Conservation (phyloP, 1,140 invertebrate genomes). For the Drosophila azteca region DNA sequence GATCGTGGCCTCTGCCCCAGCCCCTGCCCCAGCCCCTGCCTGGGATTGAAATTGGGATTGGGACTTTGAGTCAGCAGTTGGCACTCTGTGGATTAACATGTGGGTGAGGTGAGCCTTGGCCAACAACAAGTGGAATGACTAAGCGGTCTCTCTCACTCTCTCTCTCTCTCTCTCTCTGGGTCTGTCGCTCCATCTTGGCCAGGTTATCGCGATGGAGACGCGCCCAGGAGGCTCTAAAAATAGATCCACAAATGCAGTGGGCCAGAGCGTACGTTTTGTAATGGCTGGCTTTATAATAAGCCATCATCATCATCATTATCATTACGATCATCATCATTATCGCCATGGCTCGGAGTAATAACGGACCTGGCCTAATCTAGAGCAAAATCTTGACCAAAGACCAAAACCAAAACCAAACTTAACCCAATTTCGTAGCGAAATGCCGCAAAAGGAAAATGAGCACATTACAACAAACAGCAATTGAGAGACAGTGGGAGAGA, state of each 20-base stretch:
- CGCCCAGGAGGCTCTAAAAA: constrained; percentile 71
- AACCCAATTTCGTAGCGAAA: constrained; percentile 66
- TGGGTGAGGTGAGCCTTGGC: constrained; percentile 68
- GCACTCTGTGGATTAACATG: constrained; percentile 61
- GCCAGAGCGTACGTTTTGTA: not conserved
- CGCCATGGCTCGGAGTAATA: constrained; percentile 28
- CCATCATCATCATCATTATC: constrained; percentile 31
- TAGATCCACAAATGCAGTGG: constrained; percentile 40
- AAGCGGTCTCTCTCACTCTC: constrained; percentile 52
- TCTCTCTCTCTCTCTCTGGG: constrained; percentile 6
- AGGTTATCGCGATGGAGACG: constrained; percentile 71
- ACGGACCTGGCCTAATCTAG: constrained; percentile 50
- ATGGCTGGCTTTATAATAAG: constrained; percentile 57
- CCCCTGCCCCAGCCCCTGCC: too few relatives aligned
- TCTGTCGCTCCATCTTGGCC: constrained; percentile 22
- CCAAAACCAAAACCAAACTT: constrained; percentile 49
- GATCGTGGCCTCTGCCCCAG: not conserved
- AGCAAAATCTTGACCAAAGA: constrained; percentile 65
- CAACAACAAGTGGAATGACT: constrained; percentile 80
- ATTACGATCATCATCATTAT: constrained; percentile 37
- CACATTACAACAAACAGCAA: constrained; percentile 59
- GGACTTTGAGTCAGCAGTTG: constrained; percentile 52
- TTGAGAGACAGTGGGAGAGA: not conserved
- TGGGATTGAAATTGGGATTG: constrained; percentile 1
- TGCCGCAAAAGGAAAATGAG: constrained; percentile 78